Evolutionary conservation across 2,888 invertebrate species (phyloP), one percentile per base, ranked within the genome.

Genomic region (Blomia tropicalis): DNA sequence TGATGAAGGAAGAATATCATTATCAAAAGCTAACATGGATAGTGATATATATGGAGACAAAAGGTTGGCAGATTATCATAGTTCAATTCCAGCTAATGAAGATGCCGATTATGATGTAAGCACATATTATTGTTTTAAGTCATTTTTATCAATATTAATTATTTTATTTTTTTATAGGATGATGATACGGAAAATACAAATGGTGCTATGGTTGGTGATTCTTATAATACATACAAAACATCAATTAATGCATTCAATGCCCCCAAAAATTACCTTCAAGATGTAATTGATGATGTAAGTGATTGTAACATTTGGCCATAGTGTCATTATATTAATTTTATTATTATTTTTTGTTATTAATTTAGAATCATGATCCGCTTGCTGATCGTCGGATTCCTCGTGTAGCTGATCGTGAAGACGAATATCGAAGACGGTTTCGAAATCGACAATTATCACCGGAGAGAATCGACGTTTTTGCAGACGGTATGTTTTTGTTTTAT

Each of bases 341-440:
- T 43, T 19, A 47, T 30, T 59, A 11, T 17, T 62, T 19, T 53
- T 36, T 61, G 58, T 19, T 60, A 31, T 62, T 53, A 25, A n/a
- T 47, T 25, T 62, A 90, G 74, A 90, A 91, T 73, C 85, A 85
- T 77, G 92, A 95, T 77, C 92, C 92, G 19, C 87, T 95, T 79
- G 92, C 89, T 58, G 90, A 91, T 69, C 82, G 89, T 70, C 80
- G 91, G 66, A 80, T 87, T 62, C 87, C 89, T 53, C 92, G 90
- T 19, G 90, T 96, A 72, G 88, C 89, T 0, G 95, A 96, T 70
- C 81, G 92, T 68, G 95, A 96, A 77, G 92, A 95, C 82, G 95
- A 96, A 73, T 98, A 98, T 72, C 81, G 89, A 63, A 86, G 86
- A 70, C 85, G 87, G 70, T 80, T 90, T 69, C 81, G 90, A 65